Base-by-base conservation (phyloP, 2,888 invertebrate genomes). In the Camptogramma bilineatum region DNA sequence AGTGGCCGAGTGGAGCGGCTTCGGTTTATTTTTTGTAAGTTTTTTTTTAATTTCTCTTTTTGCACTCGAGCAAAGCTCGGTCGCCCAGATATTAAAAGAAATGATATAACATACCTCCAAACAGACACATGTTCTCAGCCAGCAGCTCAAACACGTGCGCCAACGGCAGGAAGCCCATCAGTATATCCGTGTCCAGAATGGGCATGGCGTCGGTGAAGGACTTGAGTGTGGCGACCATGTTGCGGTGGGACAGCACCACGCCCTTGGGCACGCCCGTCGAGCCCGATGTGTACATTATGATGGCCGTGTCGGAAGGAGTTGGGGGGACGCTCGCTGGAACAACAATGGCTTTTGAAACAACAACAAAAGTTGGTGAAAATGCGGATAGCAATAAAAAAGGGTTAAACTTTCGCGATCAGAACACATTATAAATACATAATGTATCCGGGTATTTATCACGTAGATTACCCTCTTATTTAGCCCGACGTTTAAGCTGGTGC, bases 241-340 rank as follows among this genome's bases (percentile, higher is more conserved):
- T 98, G 79, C 95, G 95, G 86, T 98, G 98, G 2, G 97, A 95
- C 34, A 98, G 92, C 18, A 97, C 83, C 13, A 98, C 97, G 78
- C 98, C 99, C 91, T 99, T 99, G 0, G 99, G 99, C 65, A 96
- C 95, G 57, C 99, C 99, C 3, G 99, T 99, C 0, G 99, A 99
- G 5, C 99, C 99, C 75, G 98, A 98, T 1, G 99, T 99, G 94
- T 99, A 99, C 99, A 99, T 99, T 47, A 99, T 96, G 78, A 99
- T 98, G 53, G 99, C 99, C 4, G 96, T 95, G 86, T 99, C 99
- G 13, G 95, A 91, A 5, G 95, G 88, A 5, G 88, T 87, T 1
- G 98, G 97, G 5, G 95, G 94, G 4, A 93, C 90, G 18, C 89
- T 82, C 74, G 94, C 96, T 95, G 47, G 1, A 62, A 58, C 1